phyloP scores from a whole-genome alignment of 2,888 invertebrate genomes.

The Yponomeuta evonymella region DNA sequence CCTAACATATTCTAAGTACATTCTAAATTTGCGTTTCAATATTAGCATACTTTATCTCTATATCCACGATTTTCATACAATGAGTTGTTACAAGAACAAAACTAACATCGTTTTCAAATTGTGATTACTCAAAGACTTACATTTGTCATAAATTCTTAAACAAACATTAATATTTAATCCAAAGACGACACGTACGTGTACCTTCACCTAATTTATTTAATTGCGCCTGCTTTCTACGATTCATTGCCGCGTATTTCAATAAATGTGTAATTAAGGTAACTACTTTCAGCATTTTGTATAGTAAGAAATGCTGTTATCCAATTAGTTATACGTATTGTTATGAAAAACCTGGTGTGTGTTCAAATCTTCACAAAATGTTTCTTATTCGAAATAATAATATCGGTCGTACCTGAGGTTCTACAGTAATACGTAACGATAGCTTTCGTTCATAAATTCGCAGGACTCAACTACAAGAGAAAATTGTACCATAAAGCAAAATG shows the following conservation, averaged over 20 bases:
- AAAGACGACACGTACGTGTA: too few relatives aligned
- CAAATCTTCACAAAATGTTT: conserved; percentile 5
- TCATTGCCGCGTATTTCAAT: neutral
- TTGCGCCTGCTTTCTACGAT: neutral
- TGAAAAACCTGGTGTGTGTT: neutral
- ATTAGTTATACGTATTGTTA: neutral
- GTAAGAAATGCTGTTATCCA: neutral
- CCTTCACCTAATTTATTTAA: too few relatives aligned
- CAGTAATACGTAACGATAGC: conserved; percentile 7
- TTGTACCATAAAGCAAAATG: neutral
- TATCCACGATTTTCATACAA: neutral
- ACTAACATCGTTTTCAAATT: neutral
- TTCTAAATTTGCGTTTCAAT: conserved; percentile 28
- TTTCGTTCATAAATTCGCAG: neutral
- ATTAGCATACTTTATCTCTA: neutral
- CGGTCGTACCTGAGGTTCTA: conserved; percentile 10
- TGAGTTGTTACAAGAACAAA: neutral
- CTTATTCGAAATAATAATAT: neutral
- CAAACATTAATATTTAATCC: too few relatives aligned
- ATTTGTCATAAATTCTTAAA: too few relatives aligned
- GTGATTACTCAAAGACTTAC: neutral
- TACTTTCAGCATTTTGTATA: neutral
- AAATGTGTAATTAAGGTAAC: neutral
- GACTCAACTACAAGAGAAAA: neutral
- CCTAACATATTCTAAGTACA: conserved; percentile 47